Evolutionary conservation across 2,113 vertebrate species (phyloP).

Genomic region (Aepyceros melampus): DNA sequence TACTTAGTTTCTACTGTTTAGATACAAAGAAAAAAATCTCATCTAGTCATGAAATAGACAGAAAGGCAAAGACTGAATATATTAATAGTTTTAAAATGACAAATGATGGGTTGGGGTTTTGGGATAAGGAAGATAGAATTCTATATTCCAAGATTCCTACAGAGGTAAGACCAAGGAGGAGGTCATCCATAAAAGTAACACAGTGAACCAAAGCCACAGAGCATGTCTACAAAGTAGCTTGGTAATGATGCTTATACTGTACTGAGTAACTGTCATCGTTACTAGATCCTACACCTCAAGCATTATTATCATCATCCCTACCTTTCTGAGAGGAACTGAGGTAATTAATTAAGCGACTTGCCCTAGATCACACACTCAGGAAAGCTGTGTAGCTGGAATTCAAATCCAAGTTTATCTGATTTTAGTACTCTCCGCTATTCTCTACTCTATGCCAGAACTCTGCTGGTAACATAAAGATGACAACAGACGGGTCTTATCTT

Average conservation of each 20-base stretch:
- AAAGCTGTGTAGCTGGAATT: background rate
- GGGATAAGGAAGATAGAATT: background rate
- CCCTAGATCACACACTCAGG: background rate
- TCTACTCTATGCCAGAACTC: background rate
- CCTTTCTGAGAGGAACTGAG: background rate
- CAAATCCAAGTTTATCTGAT: background rate
- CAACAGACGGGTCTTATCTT: background rate
- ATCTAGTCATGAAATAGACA: background rate
- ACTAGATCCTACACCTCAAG: background rate
- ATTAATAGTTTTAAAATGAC: background rate
- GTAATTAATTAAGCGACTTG: background rate
- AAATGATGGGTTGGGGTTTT: background rate
- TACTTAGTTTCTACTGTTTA: background rate
- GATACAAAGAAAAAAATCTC: background rate
- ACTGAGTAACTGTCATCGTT: background rate
- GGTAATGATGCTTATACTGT: background rate
- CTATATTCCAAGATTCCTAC: background rate
- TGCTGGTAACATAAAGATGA: background rate
- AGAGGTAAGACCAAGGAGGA: background rate
- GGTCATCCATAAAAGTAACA: background rate
- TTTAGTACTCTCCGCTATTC: background rate
- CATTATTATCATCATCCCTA: background rate
- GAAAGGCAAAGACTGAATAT: background rate
- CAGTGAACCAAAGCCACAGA: background rate
- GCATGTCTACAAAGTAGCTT: background rate